Evolutionary conservation across 2,888 invertebrate species (phyloP).

Genomic region (Phymatocera aterrima): DNA sequence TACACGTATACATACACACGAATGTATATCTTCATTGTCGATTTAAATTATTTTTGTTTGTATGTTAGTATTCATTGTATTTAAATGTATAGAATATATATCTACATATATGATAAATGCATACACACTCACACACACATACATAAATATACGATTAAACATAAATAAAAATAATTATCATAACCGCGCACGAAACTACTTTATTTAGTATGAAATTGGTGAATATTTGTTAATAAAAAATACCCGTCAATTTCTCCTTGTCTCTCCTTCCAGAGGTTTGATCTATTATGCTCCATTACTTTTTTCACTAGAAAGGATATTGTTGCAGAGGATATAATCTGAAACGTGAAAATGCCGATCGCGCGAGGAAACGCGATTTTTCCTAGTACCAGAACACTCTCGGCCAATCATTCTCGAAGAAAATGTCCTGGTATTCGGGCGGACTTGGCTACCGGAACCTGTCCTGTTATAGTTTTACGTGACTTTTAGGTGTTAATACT

Average conservation of each 20-base stretch:
- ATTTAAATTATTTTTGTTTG: conserved; percentile 43
- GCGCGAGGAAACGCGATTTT: too few relatives aligned
- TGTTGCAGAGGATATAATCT: background rate
- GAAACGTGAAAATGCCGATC: too few relatives aligned
- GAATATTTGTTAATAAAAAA: background rate
- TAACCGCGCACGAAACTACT: background rate
- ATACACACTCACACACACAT: background rate
- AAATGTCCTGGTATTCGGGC: too few relatives aligned
- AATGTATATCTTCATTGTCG: conserved; percentile 6
- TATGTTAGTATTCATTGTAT: conserved; percentile 28
- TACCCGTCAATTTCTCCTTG: background rate
- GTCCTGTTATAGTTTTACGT: too few relatives aligned
- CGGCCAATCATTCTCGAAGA: too few relatives aligned
- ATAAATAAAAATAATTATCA: conserved; percentile 23
- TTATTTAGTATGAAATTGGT: background rate
- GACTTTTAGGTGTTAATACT: background rate
- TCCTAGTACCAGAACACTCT: too few relatives aligned
- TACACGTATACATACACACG: background rate
- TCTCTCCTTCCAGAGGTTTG: too few relatives aligned
- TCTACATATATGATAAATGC: conserved; percentile 20
- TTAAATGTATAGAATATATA: conserved; percentile 18
- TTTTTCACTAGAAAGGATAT: background rate
- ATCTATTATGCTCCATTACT: too few relatives aligned
- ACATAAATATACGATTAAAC: conserved; percentile 1
- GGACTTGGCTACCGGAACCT: too few relatives aligned